Evolutionary conservation across 2,888 invertebrate genomes (phyloP).

Genomic region (Limnephilus lunatus): DNA sequence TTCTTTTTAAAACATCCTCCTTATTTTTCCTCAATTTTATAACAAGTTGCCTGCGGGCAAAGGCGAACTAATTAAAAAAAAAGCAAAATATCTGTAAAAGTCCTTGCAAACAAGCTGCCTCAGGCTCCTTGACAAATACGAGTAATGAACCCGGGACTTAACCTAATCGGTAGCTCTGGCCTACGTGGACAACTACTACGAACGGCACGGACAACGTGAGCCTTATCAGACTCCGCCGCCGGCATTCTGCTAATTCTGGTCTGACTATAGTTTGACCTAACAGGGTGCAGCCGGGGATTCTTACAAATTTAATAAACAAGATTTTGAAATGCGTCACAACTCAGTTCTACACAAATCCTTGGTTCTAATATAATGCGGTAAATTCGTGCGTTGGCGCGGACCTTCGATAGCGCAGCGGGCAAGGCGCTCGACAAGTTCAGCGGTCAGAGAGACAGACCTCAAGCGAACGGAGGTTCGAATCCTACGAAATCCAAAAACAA

Average conservation of each 20-base stretch:
- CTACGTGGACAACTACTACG: not conserved
- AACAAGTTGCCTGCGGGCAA: not conserved
- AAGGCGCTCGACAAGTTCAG: too few relatives aligned
- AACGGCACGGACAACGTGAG: not conserved
- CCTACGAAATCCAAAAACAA: too few relatives aligned
- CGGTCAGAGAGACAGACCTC: too few relatives aligned
- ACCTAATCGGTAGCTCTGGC: not conserved
- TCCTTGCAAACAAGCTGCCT: not conserved
- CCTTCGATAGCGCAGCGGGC: too few relatives aligned
- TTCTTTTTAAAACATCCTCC: too few relatives aligned
- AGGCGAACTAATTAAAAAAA: not conserved
- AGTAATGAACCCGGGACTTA: not conserved
- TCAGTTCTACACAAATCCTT: too few relatives aligned
- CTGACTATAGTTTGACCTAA: not conserved
- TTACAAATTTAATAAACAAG: too few relatives aligned
- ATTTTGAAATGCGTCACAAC: too few relatives aligned
- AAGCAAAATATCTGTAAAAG: not conserved
- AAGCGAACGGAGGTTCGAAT: too few relatives aligned
- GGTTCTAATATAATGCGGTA: too few relatives aligned
- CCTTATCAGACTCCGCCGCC: not conserved
- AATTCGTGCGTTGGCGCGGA: too few relatives aligned
- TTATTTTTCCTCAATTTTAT: too few relatives aligned
- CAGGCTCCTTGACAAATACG: not conserved
- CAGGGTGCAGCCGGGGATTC: not conserved
- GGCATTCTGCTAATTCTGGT: not conserved